phyloP scores from a whole-genome alignment of 2,113 vertebrate genomes.

The Hippocampus zosterae region DNA sequence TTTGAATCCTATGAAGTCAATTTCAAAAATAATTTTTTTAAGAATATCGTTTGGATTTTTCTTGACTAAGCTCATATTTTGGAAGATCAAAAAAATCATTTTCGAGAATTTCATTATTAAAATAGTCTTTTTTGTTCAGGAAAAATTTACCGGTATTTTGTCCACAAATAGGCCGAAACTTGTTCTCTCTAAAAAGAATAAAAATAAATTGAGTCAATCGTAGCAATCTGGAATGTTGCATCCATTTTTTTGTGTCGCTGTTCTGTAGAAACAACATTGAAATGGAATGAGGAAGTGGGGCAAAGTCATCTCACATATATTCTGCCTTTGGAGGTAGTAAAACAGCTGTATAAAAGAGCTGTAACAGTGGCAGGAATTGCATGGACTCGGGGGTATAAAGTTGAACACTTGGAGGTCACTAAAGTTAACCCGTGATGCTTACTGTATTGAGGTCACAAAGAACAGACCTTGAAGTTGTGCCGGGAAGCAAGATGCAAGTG shows the following conservation, averaged over 20 bases:
- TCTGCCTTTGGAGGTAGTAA: background rate
- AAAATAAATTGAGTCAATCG: background rate
- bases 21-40: too few relatives aligned
- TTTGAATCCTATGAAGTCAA: too few relatives aligned
- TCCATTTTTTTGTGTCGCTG: background rate
- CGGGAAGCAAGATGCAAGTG: constrained; percentile 6
- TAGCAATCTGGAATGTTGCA: background rate
- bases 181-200: background rate
- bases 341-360: background rate
- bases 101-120: too few relatives aligned
- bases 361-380: background rate
- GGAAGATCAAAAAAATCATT: too few relatives aligned
- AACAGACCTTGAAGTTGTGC: constrained; percentile 21
- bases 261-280: background rate
- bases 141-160: background rate
- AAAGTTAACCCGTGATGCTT: background rate
- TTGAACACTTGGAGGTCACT: background rate
- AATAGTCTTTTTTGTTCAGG: too few relatives aligned
- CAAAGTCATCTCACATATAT: background rate
- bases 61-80: too few relatives aligned
- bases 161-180: background rate
- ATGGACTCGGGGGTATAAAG: background rate
- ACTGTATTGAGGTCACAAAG: background rate
- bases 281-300: background rate
- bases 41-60: too few relatives aligned